A percentile compares a stretch with the other conserved stretches of the same genome.
Evolutionary conservation across 2,797 vertebrate genomes (phyloP).

Genomic region (Bovichtus diacanthus): DNA sequence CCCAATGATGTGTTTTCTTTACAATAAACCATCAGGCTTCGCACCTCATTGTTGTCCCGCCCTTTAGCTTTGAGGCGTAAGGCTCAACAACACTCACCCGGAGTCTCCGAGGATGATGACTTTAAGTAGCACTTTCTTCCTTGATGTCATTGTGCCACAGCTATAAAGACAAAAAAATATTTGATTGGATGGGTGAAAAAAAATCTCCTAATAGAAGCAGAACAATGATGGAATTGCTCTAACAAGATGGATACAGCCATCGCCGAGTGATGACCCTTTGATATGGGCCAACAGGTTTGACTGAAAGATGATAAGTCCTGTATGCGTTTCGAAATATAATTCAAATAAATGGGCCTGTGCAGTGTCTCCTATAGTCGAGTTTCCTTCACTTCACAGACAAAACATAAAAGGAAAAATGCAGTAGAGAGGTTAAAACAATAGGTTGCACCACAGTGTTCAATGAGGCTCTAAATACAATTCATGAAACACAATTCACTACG

Average conservation of each 20-base stretch:
- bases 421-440: background rate
- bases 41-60: background rate
- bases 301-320: conserved; percentile 19
- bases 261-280: background rate
- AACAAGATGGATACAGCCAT: background rate
- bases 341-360: conserved; percentile 3
- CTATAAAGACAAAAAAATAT: conserved; percentile 69
- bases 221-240: background rate
- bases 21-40: background rate
- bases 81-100: conserved; percentile 87
- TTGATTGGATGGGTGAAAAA: background rate
- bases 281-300: conserved; percentile 9
- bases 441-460: background rate
- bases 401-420: conserved; percentile 4
- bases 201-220: background rate
- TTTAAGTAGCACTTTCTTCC: conserved; percentile 99
- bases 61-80: background rate
- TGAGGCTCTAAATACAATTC: background rate
- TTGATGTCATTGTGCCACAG: conserved; percentile 95
- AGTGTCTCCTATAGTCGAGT: background rate
- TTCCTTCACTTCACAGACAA: conserved; percentile 10
- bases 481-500: background rate
- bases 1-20: background rate
- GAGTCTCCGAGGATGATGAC: conserved; percentile 99
- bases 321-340: conserved; percentile 25